phyloP scores from a whole-genome alignment of 2,888 invertebrate species.

The Philopedon plagiatum region DNA sequence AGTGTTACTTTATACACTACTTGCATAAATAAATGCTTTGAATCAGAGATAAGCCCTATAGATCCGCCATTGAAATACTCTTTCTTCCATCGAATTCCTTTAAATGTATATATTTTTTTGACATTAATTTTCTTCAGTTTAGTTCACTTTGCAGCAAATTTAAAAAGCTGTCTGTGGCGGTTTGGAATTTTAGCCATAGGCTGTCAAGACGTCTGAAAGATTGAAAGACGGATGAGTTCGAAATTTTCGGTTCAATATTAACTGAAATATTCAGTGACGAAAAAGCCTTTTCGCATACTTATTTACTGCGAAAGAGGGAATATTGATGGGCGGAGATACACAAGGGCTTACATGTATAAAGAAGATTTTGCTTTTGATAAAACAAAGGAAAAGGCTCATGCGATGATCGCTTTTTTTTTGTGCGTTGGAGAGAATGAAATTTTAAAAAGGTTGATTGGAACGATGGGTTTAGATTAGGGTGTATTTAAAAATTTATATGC shows the following conservation, averaged over 20 bases:
- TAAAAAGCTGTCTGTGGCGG: slow-evolving; percentile 42
- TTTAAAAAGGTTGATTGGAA: neutral
- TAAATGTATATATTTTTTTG: neutral
- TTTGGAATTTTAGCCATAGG: slow-evolving; percentile 43
- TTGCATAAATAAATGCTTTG: too few species aligned
- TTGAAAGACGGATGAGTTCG: slow-evolving; percentile 57
- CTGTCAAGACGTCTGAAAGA: slow-evolving; percentile 53
- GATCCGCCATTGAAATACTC: too few species aligned
- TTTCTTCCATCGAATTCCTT: too few species aligned
- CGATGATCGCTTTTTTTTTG: neutral
- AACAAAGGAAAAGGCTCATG: neutral
- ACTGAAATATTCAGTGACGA: slow-evolving; percentile 45
- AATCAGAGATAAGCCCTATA: too few species aligned
- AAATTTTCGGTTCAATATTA: slow-evolving; percentile 44
- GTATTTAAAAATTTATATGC: too few species aligned
- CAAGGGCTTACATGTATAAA: slow-evolving; percentile 12
- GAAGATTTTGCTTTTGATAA: neutral
- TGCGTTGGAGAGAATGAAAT: neutral
- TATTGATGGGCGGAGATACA: slow-evolving; percentile 23
- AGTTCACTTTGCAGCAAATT: slow-evolving; percentile 9
- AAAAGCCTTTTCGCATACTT: slow-evolving; percentile 41
- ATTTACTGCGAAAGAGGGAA: slow-evolving; percentile 23
- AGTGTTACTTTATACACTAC: too few species aligned
- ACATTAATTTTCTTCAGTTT: slow-evolving; percentile 20
- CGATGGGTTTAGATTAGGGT: neutral